phyloP scores from a whole-genome alignment of 2,113 vertebrate genomes.

The Raja brachyura region DNA sequence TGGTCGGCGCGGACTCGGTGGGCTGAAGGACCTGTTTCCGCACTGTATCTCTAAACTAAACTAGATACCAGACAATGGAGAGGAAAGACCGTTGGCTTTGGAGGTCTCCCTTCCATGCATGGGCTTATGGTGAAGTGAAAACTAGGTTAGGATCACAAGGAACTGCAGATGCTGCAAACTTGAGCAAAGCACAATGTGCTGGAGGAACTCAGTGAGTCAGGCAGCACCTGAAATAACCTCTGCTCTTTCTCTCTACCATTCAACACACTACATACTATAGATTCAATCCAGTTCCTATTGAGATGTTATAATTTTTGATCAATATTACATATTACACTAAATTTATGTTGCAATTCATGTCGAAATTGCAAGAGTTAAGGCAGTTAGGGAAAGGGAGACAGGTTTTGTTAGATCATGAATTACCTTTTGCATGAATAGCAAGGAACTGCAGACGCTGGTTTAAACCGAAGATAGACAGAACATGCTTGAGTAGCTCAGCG shows the following conservation, averaged over 20 bases:
- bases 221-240: too few relatives aligned
- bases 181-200: too few relatives aligned
- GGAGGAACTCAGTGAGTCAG: too few relatives aligned
- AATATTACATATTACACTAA: neutral
- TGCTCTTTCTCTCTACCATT: too few relatives aligned
- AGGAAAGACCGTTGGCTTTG: neutral
- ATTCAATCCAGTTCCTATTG: neutral
- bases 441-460: too few relatives aligned
- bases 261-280: neutral
- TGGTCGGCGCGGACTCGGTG: too few relatives aligned
- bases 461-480: too few relatives aligned
- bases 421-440: neutral
- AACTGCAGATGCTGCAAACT: too few relatives aligned
- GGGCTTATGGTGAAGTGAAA: neutral
- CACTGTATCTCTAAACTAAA: too few relatives aligned
- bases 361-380: neutral
- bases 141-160: neutral
- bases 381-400: neutral
- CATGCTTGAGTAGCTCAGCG: too few relatives aligned
- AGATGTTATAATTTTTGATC: too few relatives aligned
- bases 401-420: neutral
- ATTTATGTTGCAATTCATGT: neutral
- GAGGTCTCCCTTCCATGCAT: neutral
- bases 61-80: neutral
- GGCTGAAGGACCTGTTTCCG: too few relatives aligned